phyloP scores from a whole-genome alignment of 2,888 invertebrate species.

The Copidosoma aretas region DNA sequence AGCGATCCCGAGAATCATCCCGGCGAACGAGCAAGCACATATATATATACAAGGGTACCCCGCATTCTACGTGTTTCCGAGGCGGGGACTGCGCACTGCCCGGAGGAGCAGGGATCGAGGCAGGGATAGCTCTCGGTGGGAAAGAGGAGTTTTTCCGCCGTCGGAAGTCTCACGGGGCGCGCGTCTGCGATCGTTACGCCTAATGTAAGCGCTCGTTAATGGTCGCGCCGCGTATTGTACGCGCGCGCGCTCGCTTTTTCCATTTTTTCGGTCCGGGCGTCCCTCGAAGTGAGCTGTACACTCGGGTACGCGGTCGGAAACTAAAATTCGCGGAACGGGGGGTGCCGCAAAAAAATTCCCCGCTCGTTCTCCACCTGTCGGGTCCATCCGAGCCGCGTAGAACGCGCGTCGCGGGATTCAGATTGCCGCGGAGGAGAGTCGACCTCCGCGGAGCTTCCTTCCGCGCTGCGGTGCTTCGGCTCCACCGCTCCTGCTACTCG shows the following conservation, averaged over 20 bases:
- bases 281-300: no score
- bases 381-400: conserved; percentile 8
- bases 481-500: no score
- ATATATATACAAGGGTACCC: conserved; percentile 17
- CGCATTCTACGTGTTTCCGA: conserved; percentile 34
- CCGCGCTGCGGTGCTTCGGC: no score
- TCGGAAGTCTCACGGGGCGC: conserved; percentile 46
- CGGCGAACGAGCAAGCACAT: neutral
- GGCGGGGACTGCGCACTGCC: conserved; percentile 9
- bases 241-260: no score
- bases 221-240: no score
- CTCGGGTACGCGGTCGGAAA: no score
- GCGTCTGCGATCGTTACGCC: conserved; percentile 55
- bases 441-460: no score
- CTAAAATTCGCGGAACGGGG: no score
- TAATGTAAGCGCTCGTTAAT: conserved; percentile 59
- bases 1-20: neutral
- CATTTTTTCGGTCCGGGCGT: no score
- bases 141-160: conserved; percentile 32
- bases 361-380: no score
- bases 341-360: no score
- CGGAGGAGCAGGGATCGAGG: conserved; percentile 15
- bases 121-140: conserved; percentile 17
- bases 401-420: conserved; percentile 23
- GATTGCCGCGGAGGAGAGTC: conserved; percentile 14